Base-by-base conservation (phyloP, 2,113 vertebrate genomes). In the Sarotherodon lohbergeri region DNA sequence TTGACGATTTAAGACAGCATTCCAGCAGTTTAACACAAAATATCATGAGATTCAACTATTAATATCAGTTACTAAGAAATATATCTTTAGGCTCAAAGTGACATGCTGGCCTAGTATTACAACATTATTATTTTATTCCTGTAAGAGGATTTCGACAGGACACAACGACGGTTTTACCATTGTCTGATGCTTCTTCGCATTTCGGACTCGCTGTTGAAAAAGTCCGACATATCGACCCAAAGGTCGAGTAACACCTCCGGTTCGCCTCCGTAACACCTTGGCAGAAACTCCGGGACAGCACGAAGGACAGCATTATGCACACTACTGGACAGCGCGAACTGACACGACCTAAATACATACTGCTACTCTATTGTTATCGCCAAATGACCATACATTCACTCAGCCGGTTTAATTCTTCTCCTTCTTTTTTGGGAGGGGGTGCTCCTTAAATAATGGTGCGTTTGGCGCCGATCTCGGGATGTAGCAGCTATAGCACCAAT, bases 121-220 rank as follows among this genome's bases (percentile, higher is more conserved):
- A n/a, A 4, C 2, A 7, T 3, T 13, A 48, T 41, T 3, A 71
- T 3, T 9, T 24, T 24, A 43, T 46, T 57, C 12, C 6, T 57
- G 19, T 4, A 19, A 3, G 29, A 22, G 39, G 13, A 4, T 13
- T 24, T 22, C 5, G 59, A 32, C 16, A 17, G 59, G 29, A 81
- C n/a, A 32, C 24, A 78, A 50, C 9, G 27, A 32, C 27, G 7
- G 9, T 7, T 78, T 93, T 92, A 93, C 92, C 91, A 13, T 50
- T 86, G 9, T 90, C 80, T 3, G 82, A 14, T 3, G 54, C 14
- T 9, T 80, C 83, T 80, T 71, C 76, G 5, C 27, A 76, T 79
- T n/a, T 63, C 6, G 90, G 79, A 54, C 9, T 34, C 4, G 92
- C 76, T 5, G 86, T 83, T 19, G 90, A 36, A 57, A 52, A 88